Evolutionary conservation across 2,888 invertebrate genomes (phyloP).

Genomic region (Poecilobothrus nobilitatus): DNA sequence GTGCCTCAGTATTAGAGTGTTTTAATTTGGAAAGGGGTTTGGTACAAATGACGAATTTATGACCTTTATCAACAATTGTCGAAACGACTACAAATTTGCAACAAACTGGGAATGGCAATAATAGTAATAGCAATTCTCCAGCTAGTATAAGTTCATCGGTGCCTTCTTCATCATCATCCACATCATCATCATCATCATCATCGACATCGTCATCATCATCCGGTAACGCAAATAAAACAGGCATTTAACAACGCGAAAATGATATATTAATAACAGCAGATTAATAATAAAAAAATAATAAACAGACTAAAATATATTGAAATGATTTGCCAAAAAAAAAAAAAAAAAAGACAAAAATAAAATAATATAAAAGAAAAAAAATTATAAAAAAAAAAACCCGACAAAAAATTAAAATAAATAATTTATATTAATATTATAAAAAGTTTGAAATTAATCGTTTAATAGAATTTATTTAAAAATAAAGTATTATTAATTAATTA

Average conservation of each 20-base stretch:
- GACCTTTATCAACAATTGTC: constrained; percentile 39
- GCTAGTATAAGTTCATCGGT: constrained; percentile 9
- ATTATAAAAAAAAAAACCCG: neutral
- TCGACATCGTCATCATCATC: neutral
- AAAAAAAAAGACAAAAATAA: neutral
- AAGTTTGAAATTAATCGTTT: too few species aligned
- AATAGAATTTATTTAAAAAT: too few species aligned
- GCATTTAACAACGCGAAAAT: neutral
- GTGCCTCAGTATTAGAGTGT: constrained; percentile 58
- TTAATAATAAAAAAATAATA: neutral
- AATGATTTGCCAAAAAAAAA: neutral
- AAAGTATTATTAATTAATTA: neutral
- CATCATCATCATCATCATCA: neutral
- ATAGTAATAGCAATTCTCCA: neutral
- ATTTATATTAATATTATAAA: too few species aligned
- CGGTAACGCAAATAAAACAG: neutral
- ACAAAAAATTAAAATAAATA: too few species aligned
- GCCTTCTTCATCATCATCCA: neutral
- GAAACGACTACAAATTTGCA: constrained; percentile 28
- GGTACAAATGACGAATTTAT: constrained; percentile 45
- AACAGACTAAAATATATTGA: neutral
- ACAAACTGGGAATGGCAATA: neutral
- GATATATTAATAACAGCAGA: neutral
- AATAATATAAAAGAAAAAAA: too few species aligned
- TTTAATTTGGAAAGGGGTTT: constrained; percentile 50